Conservation (phyloP, 2,113 vertebrate genomes). For the Oncorhynchus nerka region DNA sequence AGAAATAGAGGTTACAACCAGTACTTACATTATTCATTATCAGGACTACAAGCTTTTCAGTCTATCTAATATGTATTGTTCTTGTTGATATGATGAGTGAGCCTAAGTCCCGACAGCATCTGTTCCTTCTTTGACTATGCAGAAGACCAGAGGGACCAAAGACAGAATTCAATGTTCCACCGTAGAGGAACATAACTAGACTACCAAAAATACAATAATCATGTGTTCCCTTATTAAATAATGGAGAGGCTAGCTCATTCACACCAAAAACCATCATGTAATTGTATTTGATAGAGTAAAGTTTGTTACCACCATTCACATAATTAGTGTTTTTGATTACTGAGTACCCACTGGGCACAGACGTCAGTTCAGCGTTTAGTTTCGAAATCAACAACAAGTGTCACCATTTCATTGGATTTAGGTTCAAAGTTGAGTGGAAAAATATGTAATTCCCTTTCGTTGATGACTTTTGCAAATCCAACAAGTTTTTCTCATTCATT, state of each 20-base stretch:
- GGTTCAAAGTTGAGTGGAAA: background rate
- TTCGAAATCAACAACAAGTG: too few species aligned
- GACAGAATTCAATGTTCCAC: too few species aligned
- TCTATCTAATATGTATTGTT: background rate
- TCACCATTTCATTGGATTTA: too few species aligned
- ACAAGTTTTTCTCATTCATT: background rate
- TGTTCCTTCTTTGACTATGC: background rate
- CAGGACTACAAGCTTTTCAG: constrained; percentile 22
- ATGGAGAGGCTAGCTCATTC: background rate
- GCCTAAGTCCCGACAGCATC: background rate
- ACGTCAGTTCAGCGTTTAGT: too few species aligned
- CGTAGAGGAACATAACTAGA: too few species aligned
- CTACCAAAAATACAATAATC: too few species aligned
- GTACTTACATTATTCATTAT: background rate
- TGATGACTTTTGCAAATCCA: background rate
- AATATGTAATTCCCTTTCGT: background rate
- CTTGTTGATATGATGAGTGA: background rate
- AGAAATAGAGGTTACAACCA: background rate
- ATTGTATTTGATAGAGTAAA: background rate
- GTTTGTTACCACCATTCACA: background rate
- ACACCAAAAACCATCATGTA: background rate
- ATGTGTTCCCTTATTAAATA: background rate
- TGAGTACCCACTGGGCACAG: background rate
- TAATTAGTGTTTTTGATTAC: background rate
- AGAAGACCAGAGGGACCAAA: background rate